Evolutionary conservation across 1,140 invertebrate species (phyloP).

Genomic region (Acromyrmex charruanus): DNA sequence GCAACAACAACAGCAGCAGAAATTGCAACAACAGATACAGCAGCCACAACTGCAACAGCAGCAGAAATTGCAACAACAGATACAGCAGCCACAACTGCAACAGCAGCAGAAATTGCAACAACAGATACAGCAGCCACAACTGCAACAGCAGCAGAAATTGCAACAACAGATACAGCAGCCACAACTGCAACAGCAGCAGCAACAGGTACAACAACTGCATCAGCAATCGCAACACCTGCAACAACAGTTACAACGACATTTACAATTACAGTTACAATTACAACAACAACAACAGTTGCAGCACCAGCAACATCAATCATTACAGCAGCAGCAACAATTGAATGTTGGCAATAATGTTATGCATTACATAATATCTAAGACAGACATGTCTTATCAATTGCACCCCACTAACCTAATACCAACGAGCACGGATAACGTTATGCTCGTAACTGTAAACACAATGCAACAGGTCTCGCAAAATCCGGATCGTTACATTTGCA

Average conservation of each 20-base stretch:
- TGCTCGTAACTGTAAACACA: neutral
- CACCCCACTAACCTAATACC: neutral
- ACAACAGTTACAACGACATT: neutral
- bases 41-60: neutral
- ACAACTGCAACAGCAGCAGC: neutral
- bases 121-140: neutral
- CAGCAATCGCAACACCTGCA: neutral
- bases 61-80: neutral
- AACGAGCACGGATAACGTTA: neutral
- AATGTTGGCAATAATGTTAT: neutral
- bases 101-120: neutral
- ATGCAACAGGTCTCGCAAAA: constrained; percentile 19
- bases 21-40: neutral
- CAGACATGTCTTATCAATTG: neutral
- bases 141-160: neutral
- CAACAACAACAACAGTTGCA: neutral
- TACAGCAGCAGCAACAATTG: neutral
- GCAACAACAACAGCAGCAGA: neutral
- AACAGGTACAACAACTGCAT: neutral
- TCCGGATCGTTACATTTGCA: neutral
- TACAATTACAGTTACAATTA: neutral
- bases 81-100: neutral
- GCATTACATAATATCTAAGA: neutral
- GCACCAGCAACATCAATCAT: neutral
- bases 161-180: neutral